phyloP scores from a whole-genome alignment of 2,797 vertebrate genomes.

The Pterois miles region DNA sequence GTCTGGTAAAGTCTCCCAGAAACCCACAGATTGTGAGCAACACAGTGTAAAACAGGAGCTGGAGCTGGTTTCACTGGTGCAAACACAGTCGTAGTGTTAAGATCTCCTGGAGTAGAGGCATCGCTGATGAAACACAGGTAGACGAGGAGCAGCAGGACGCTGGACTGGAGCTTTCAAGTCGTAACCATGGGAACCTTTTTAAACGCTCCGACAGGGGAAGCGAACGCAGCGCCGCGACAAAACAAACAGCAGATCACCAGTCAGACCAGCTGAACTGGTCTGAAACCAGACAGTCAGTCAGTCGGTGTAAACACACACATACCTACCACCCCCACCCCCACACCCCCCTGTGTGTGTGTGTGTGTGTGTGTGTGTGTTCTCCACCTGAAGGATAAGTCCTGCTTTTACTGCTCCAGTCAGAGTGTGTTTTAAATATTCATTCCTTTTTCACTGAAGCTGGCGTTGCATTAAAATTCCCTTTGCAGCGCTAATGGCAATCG shows the following conservation, averaged over 20 bases:
- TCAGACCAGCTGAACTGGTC: slow-evolving; percentile 46
- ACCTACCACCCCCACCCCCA: too few relatives aligned
- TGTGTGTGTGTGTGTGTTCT: slow-evolving; percentile 12
- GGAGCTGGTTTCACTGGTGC: background rate
- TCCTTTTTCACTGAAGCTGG: slow-evolving; percentile 52
- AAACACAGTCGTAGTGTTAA: background rate
- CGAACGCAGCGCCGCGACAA: background rate
- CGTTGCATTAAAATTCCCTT: slow-evolving; percentile 75
- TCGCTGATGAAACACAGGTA: background rate
- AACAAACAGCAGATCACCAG: slow-evolving; percentile 36
- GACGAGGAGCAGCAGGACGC: slow-evolving; percentile 6
- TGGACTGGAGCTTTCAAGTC: slow-evolving; percentile 34
- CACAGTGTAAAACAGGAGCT: too few relatives aligned
- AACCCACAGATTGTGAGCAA: too few relatives aligned
- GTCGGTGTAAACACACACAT: slow-evolving; percentile 36
- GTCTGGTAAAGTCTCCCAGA: too few relatives aligned
- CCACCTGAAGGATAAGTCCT: slow-evolving; percentile 52
- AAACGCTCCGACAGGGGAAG: slow-evolving; percentile 17
- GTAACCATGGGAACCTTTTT: slow-evolving; percentile 54
- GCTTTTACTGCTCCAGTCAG: slow-evolving; percentile 60
- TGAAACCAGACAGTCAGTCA: background rate
- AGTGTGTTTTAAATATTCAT: slow-evolving; percentile 76
- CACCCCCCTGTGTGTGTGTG: slow-evolving; percentile 1
- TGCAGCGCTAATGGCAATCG: slow-evolving; percentile 70
- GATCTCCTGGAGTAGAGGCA: too few relatives aligned